Percentiles rank a stretch among this genome's conserved stretches.
phyloP scores from a whole-genome alignment of 2,888 invertebrate species.

The Icerya purchasi region DNA sequence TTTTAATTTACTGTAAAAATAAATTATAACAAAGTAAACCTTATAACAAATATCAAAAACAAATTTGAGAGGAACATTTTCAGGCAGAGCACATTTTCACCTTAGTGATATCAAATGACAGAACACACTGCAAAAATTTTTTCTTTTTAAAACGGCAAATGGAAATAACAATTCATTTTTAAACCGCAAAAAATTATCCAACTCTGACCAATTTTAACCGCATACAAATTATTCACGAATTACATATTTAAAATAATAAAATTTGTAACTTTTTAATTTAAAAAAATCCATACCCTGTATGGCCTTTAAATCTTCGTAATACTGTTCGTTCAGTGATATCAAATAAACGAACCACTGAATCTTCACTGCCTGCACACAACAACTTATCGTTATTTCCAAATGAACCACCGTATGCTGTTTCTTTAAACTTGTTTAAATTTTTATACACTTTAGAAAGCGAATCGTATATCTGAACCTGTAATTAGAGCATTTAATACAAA shows the following conservation, averaged over 20 bases:
- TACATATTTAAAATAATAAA: not conserved
- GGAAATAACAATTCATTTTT: too few species aligned
- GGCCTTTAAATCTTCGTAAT: slow-evolving; percentile 66
- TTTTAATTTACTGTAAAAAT: too few species aligned
- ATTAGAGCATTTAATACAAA: too few species aligned
- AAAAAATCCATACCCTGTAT: slow-evolving; percentile 34
- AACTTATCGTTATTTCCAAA: slow-evolving; percentile 62
- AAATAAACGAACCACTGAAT: slow-evolving; percentile 65
- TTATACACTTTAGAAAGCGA: slow-evolving; percentile 65
- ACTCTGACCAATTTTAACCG: not conserved
- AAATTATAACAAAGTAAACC: too few species aligned
- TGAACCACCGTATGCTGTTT: slow-evolving; percentile 63
- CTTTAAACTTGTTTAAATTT: slow-evolving; percentile 59
- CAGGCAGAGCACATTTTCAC: too few species aligned
- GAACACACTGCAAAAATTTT: too few species aligned
- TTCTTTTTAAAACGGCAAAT: too few species aligned
- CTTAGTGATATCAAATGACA: too few species aligned
- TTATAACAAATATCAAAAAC: too few species aligned
- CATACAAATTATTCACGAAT: too few species aligned
- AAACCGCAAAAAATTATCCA: not conserved
- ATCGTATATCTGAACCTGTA: slow-evolving; percentile 47
- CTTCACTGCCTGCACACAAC: slow-evolving; percentile 77
- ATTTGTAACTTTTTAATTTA: not conserved
- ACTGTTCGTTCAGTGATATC: slow-evolving; percentile 64
- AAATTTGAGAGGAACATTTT: too few species aligned